Conservation (phyloP, 2,888 invertebrate species). For the Macaria liturata region DNA sequence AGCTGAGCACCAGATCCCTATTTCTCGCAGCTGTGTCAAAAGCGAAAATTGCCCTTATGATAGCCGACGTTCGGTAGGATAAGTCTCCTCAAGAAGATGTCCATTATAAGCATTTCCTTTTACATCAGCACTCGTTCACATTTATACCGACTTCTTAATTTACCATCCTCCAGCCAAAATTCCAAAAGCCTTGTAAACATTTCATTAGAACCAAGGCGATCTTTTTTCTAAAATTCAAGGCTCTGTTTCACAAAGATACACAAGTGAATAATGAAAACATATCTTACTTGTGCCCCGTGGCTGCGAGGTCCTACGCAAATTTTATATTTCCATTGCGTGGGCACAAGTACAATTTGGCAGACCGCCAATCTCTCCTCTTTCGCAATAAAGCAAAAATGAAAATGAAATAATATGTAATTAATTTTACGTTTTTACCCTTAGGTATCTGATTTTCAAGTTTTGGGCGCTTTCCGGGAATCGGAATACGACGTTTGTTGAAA, state of each 20-base stretch:
- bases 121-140: not conserved
- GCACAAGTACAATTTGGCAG: conserved; percentile 12
- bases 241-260: conserved; percentile 38
- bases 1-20: no score
- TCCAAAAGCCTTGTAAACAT: conserved; percentile 29
- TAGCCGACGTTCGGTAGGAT: no score
- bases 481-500: conserved; percentile 11
- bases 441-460: conserved; percentile 11
- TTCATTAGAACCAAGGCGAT: conserved; percentile 27
- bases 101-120: not conserved
- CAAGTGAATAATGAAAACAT: conserved; percentile 42
- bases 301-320: conserved; percentile 33
- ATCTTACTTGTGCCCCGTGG: conserved; percentile 35
- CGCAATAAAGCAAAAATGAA: conserved; percentile 16
- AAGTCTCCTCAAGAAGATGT: no score
- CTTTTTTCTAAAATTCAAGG: conserved; percentile 41
- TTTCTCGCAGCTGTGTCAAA: no score
- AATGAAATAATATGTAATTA: conserved; percentile 22
- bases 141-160: conserved; percentile 12
- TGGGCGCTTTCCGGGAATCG: conserved; percentile 7
- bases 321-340: conserved; percentile 27
- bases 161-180: conserved; percentile 14
- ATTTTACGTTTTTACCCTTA: conserved; percentile 17
- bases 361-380: conserved; percentile 21
- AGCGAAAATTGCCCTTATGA: no score